Evolutionary conservation across 1,140 invertebrate species (phyloP).

Genomic region (Pteromalus puparum): DNA sequence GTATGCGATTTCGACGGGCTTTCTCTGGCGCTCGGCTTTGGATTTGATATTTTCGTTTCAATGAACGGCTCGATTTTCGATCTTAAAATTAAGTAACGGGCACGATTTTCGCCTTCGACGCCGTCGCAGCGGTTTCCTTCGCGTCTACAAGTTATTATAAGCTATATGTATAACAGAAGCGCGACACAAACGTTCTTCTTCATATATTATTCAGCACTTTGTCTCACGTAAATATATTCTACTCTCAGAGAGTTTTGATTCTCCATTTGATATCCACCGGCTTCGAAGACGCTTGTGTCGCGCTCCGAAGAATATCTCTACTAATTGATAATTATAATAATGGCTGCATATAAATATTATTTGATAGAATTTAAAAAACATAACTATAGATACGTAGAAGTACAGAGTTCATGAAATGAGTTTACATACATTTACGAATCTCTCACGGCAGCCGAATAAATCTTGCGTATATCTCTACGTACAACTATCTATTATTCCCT

Average conservation of each 20-base stretch:
- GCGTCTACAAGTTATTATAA: neutral
- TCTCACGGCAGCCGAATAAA: slow-evolving; percentile 9
- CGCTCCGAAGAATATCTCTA: neutral
- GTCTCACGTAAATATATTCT: neutral
- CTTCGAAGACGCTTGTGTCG: neutral
- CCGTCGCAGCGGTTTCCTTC: slow-evolving; percentile 11
- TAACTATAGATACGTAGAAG: slow-evolving; percentile 31
- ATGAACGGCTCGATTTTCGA: too few species aligned
- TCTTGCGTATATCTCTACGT: too few species aligned
- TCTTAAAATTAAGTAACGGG: slow-evolving; percentile 35
- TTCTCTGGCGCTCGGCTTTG: neutral
- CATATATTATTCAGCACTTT: neutral
- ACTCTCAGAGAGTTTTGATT: neutral
- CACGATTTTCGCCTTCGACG: neutral
- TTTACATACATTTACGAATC: neutral
- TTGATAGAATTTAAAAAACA: slow-evolving; percentile 43
- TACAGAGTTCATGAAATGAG: slow-evolving; percentile 10
- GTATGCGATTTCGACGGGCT: neutral
- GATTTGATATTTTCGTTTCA: neutral
- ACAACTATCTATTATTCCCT: neutral
- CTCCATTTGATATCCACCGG: neutral
- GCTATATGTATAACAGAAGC: neutral
- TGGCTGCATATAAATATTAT: neutral
- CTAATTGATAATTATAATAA: slow-evolving; percentile 13
- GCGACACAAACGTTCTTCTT: neutral